Evolutionary conservation across 2,113 vertebrate species (phyloP).

Genomic region (Nibea coibor): DNA sequence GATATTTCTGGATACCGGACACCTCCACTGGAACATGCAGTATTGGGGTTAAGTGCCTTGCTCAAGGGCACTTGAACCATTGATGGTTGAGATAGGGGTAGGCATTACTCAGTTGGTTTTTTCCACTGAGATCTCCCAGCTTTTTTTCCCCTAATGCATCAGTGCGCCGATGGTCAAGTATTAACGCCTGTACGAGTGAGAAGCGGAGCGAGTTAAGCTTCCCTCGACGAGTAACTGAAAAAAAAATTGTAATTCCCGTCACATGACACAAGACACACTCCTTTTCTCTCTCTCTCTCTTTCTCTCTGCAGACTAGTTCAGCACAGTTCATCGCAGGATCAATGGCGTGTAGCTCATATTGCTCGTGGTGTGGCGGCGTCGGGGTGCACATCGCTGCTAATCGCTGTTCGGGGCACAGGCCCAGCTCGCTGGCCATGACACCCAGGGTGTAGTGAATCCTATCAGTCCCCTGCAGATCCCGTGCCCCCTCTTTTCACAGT

Average conservation of each 20-base stretch:
- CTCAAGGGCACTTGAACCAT: conserved; percentile 57
- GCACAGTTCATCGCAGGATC: conserved; percentile 32
- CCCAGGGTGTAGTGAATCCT: conserved; percentile 69
- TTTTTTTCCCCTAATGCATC: not conserved
- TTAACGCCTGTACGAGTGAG: conserved; percentile 18
- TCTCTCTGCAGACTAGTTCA: conserved; percentile 13
- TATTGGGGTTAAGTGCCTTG: conserved; percentile 52
- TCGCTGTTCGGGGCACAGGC: conserved; percentile 65
- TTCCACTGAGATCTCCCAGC: not conserved
- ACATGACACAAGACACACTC: not conserved
- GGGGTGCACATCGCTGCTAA: conserved; percentile 64
- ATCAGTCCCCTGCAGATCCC: conserved; percentile 63
- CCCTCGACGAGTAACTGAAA: conserved; percentile 14
- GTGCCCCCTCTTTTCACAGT: conserved; percentile 37
- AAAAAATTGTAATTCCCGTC: conserved; percentile 4
- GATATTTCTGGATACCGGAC: conserved; percentile 50
- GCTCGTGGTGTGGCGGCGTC: conserved; percentile 18
- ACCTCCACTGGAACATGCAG: conserved; percentile 30
- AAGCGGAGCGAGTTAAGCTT: conserved; percentile 22
- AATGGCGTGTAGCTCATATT: conserved; percentile 38
- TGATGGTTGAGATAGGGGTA: conserved; percentile 5
- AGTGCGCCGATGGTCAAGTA: conserved; percentile 36
- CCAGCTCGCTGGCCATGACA: conserved; percentile 69
- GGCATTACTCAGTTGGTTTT: conserved; percentile 29
- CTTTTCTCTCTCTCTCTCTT: conserved; percentile 21